Evolutionary conservation across 2,888 invertebrate genomes (phyloP), one percentile per base, ranked within the genome.

Genomic region (Leptarthrus brevirostris): DNA sequence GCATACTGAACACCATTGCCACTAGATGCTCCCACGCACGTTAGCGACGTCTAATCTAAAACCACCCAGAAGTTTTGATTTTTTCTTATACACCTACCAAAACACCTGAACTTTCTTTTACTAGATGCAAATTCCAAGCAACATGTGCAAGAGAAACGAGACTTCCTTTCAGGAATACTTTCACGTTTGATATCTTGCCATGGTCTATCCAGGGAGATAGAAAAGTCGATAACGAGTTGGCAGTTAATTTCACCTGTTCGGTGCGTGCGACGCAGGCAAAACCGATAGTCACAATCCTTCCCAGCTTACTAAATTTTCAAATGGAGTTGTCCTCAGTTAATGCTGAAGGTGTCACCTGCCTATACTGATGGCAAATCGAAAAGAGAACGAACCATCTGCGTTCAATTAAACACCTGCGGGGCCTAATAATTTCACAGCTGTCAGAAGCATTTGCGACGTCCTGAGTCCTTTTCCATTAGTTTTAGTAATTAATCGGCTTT

Each of bases 321-420:
- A 44, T 22, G 20, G 24, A 44, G 47, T 47, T 47, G 47, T 64
- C 24, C 64, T 10, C 54, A 3, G 20, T 18, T 16, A 18, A 20
- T 36, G 12, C 18, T 47, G 64, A 24, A 18, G 1, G 24, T n/a
- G 64, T 8, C 64, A 64, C 64, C 64, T 64, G 64, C 14, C 47
- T 24, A 22, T 12, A 14, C 22, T 22, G 44, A 12, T 22, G 40
- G 10, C 22, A 36, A 16, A 18, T 40, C 12, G 24, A 44, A 44
- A 24, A 5, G 64, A 24, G 20, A 47, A 24, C 64, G 44, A 22
- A 26, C 24, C 44, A 44, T 64, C 64, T 64, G 22, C 24, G 44
- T 64, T 44, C 64, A 24, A 64, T 64, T 64, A 24, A 64, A 64
- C 64, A 64, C 64, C 64, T 64, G 64, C 64, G 36, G 44, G 3